A percentile compares a stretch with the other conserved stretches of the same genome.
Conservation (phyloP, 2,888 invertebrate species). For the Oligia fasciuncula region DNA sequence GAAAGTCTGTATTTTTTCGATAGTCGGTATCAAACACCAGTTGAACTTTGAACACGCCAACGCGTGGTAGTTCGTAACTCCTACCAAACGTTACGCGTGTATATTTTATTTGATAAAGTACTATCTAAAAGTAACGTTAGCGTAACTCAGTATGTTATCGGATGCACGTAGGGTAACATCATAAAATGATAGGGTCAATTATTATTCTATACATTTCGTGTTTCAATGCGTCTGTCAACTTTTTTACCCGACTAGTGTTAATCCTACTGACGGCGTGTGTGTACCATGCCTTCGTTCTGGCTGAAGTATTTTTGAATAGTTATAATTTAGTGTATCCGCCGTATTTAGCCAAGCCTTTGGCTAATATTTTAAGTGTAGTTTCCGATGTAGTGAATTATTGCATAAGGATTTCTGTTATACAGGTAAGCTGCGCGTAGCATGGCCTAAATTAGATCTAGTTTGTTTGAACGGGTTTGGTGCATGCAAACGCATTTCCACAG, state of each 20-base stretch:
- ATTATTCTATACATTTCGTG: slow-evolving; percentile 71
- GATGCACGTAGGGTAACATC: slow-evolving; percentile 46
- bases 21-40: slow-evolving; percentile 38
- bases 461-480: slow-evolving; percentile 7
- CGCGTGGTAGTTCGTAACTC: slow-evolving; percentile 31
- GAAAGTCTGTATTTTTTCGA: slow-evolving; percentile 52
- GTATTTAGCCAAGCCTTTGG: slow-evolving; percentile 75
- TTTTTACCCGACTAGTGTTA: slow-evolving; percentile 78
- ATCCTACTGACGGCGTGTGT: slow-evolving; percentile 81
- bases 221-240: slow-evolving; percentile 76
- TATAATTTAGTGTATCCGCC: slow-evolving; percentile 82
- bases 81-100: slow-evolving; percentile 32
- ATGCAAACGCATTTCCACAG: slow-evolving; percentile 14
- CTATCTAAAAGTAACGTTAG: slow-evolving; percentile 45
- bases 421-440: slow-evolving; percentile 69
- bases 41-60: slow-evolving; percentile 60
- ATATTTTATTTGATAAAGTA: slow-evolving; percentile 49
- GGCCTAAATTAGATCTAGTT: slow-evolving; percentile 6
- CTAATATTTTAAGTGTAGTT: slow-evolving; percentile 63
- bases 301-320: slow-evolving; percentile 84
- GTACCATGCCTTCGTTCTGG: slow-evolving; percentile 83
- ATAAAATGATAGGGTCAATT: slow-evolving; percentile 73
- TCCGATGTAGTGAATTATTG: slow-evolving; percentile 59
- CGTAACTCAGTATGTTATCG: slow-evolving; percentile 50
- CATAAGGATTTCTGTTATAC: slow-evolving; percentile 70